Evolutionary conservation across 2,113 vertebrate genomes (phyloP), one percentile per base, ranked within the genome.

Genomic region (Megalops atlanticus): DNA sequence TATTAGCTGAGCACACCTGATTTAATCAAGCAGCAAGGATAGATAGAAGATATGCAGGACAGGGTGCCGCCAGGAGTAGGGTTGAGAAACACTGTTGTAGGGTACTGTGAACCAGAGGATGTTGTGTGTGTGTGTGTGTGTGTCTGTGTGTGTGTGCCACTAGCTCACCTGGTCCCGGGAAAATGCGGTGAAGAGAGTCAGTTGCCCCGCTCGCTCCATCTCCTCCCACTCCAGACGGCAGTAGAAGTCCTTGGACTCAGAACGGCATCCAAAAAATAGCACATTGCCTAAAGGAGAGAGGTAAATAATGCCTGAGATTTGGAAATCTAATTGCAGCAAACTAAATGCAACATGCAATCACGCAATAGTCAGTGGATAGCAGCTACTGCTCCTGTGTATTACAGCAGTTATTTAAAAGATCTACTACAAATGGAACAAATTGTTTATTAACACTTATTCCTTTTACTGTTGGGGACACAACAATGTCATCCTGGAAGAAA

Each of bases 181-280:
- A 86, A 99, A 99, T 24, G 98, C 98, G 0, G 96, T 96, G 80
- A 97, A 91, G n/a, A 99, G 90, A 0, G 38, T 93, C 89, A 99
- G 88, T 27, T 89, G 89, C 52, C 93, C 94, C 0, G 81, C 89
- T 18, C 82, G 41, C 76, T 88, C 87, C 86, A 96, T 91, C 36
- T 91, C 92, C 81, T 93, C 92, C 98, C 97, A 99, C 80, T 99
- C 98, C 0, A 76, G 78, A n/a, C 89, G 85, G 88, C 93, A 98
- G 90, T 95, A 98, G 90, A 98, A 99, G 86, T 99, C 98, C 83
- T 94, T 95, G 70, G 88, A 87, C 87, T 94, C 87, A 0, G 91
- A 88, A 21, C 98, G 96, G 83, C 97, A 99, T 83, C 98, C 98
- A 0, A 99, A 99, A 82, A 99, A 97, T 79, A 99, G 87, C 76